Evolutionary conservation across 2,797 vertebrate species (phyloP).

Genomic region (Microhierax caerulescens): DNA sequence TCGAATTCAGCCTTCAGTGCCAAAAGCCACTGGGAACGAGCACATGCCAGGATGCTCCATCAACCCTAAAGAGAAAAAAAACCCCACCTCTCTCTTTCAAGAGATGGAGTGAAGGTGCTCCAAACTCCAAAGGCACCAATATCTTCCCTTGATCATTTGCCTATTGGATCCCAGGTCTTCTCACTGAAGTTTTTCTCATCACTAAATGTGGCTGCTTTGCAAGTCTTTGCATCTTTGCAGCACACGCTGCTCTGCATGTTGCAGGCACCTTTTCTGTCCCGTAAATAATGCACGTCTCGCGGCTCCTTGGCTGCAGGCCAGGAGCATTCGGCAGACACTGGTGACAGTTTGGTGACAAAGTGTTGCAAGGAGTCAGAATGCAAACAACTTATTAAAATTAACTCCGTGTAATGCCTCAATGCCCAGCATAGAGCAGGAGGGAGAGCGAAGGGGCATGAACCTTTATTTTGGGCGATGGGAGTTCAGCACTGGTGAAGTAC

Average conservation of each 20-base stretch:
- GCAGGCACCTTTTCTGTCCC: background rate
- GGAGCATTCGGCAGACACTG: fast-evolving
- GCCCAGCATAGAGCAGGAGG: background rate
- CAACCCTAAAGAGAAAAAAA: background rate
- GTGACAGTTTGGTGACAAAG: background rate
- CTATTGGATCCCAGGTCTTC: background rate
- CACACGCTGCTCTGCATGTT: fast-evolving
- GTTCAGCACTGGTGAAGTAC: background rate
- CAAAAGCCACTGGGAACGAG: background rate
- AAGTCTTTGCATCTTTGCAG: background rate
- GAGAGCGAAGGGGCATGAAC: background rate
- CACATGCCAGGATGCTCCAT: background rate
- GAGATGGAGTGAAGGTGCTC: background rate
- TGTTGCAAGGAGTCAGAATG: background rate
- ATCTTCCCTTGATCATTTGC: background rate
- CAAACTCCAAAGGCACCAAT: background rate
- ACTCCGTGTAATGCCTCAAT: background rate
- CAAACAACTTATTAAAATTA: background rate
- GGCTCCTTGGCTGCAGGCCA: background rate
- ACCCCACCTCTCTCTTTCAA: background rate
- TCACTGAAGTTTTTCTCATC: background rate
- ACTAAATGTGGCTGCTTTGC: background rate
- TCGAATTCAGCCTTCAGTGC: background rate
- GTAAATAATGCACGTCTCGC: fast-evolving
- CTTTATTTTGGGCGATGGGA: background rate